Evolutionary conservation across 2,113 vertebrate species (phyloP), one percentile per base, ranked within the genome.

Genomic region (Xenopus laevis): DNA sequence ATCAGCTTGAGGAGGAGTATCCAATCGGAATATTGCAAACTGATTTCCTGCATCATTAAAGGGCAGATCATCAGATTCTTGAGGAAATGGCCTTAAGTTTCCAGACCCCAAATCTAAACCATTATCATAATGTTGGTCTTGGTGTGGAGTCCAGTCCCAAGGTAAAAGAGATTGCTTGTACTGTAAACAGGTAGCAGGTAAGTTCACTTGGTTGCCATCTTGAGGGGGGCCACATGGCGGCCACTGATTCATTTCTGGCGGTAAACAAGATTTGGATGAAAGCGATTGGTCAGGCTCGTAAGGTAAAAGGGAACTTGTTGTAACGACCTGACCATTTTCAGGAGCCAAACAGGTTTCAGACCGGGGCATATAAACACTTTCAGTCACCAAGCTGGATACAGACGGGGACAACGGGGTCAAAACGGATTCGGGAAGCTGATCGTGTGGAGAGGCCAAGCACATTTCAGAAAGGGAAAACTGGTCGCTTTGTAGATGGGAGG

Each of bases 1-100:
- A 45, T n/a, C 50, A 62, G 50, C 27, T 20, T 77, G 30, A 57
- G 46, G 67, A 10, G 66, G 58, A 7, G 59, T 77, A 47, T 70
- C 74, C 12, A 61, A 46, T 23, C 59, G 33, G 40, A 77, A 77
- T 44, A 77, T 55, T 46, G 74, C 20, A 64, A 77, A 77, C 20
- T 10, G 4, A 11, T 77, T 27, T 27, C 4, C 60, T 2, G 6
- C 46, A 23, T 23, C 58, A 60, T 13, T 23, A 21, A 60, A 13
- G 10, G 53, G 47, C 47, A 52, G 70, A 1, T 7, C 23, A 27
- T 27, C 7, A 33, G 59, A 18, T 8, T 13, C 20, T 18, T 52
- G 10, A 6, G 46, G 46, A 20, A n/a, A 15, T 52, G 15, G 3
- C 27, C 17, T 55, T 7, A 68, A 33, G 17, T 9, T 16, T 10